Conservation (phyloP, 1,140 invertebrate genomes). For the Laupala kohalensis region DNA sequence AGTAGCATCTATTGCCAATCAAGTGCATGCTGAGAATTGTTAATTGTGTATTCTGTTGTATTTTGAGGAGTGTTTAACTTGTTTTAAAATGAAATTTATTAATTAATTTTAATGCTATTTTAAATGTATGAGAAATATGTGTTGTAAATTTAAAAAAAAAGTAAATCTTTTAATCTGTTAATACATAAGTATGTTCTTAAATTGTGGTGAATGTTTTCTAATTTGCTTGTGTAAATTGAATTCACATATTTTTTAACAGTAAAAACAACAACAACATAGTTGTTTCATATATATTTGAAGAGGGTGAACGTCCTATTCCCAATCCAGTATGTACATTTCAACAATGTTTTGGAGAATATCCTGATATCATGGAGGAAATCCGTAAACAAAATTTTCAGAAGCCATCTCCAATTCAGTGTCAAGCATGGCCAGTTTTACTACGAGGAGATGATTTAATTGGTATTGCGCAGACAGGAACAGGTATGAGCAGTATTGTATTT, state of each 20-base stretch:
- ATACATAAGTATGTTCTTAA: no score
- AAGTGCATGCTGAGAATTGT: no score
- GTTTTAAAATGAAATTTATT: no score
- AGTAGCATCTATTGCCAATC: no score
- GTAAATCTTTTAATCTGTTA: no score
- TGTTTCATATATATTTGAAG: slow-evolving; percentile 35
- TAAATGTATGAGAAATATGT: no score
- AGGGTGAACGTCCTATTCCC: slow-evolving; percentile 41
- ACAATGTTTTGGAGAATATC: slow-evolving; percentile 51
- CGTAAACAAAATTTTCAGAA: slow-evolving; percentile 62
- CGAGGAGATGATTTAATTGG: slow-evolving; percentile 80
- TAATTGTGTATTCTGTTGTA: no score
- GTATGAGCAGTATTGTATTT: slow-evolving; percentile 28
- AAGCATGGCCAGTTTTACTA: slow-evolving; percentile 79
- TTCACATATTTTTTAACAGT: slow-evolving; percentile 21
- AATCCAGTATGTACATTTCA: slow-evolving; percentile 76
- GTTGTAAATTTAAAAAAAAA: no score
- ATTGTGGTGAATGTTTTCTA: background rate
- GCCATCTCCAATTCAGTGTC: slow-evolving; percentile 83
- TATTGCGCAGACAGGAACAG: slow-evolving; percentile 86
- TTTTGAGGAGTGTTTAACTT: no score
- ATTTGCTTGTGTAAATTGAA: no score
- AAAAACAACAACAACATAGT: slow-evolving; percentile 52
- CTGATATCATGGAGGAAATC: slow-evolving; percentile 49
- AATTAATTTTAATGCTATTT: no score